Percentiles rank a stretch among this genome's conserved stretches.
Evolutionary conservation across 2,888 invertebrate species (phyloP).

Genomic region (Drosophila helvetica): DNA sequence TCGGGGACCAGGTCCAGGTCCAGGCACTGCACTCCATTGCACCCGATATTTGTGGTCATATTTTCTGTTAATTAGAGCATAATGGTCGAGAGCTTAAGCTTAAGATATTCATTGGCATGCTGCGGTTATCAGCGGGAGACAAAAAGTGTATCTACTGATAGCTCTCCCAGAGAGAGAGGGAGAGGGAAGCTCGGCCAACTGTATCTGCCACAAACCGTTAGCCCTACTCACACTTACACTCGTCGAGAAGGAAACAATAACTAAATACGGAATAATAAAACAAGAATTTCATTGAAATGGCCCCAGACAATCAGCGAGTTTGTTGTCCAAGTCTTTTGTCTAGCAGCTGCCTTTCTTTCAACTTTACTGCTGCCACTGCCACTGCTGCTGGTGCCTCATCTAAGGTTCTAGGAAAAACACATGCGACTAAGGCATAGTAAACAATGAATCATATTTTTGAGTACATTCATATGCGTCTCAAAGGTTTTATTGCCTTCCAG

Average conservation of each 20-base stretch:
- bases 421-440: conserved; percentile 22
- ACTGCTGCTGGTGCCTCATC: conserved; percentile 41
- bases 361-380: conserved; percentile 14
- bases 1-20: conserved; percentile 13
- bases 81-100: conserved; percentile 35
- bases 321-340: conserved; percentile 74
- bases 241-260: conserved; percentile 23
- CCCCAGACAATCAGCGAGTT: conserved; percentile 61
- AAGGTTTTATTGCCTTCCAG: conserved; percentile 16
- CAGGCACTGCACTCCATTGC: conserved; percentile 55
- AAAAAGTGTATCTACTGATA: conserved; percentile 37
- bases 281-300: conserved; percentile 57
- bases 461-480: conserved; percentile 22
- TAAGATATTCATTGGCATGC: conserved; percentile 54
- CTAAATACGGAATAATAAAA: conserved; percentile 30
- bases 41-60: conserved; percentile 56
- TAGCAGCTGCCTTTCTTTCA: neutral
- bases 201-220: conserved; percentile 59
- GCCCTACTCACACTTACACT: conserved; percentile 17
- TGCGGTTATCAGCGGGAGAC: conserved; percentile 41
- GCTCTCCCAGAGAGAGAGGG: neutral
- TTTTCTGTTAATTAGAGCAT: conserved; percentile 70
- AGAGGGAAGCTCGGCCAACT: conserved; percentile 42
- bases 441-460: conserved; percentile 61
- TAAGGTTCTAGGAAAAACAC: conserved; percentile 50